Evolutionary conservation across 2,113 vertebrate genomes (phyloP).

Genomic region (Myotis brandtii): DNA sequence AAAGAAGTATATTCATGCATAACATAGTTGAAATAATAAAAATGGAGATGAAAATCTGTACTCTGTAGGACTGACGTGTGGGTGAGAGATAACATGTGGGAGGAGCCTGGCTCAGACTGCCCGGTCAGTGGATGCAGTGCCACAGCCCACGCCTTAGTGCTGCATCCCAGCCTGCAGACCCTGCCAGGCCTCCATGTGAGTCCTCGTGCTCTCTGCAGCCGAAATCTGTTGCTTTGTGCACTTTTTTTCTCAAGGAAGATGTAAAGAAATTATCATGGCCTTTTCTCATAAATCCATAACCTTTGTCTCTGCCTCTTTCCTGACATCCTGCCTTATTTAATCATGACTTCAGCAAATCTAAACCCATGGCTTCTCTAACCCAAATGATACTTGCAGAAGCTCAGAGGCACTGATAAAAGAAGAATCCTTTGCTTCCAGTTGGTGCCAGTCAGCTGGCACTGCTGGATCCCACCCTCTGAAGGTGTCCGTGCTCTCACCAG

Average conservation of each 20-base stretch:
- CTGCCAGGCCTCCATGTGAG: neutral
- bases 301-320: neutral
- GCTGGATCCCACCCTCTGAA: neutral
- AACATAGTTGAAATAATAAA: neutral
- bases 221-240: neutral
- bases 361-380: neutral
- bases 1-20: neutral
- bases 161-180: neutral
- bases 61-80: rapidly evolving
- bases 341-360: neutral
- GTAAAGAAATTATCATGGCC: neutral
- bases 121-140: rapidly evolving
- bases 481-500: neutral
- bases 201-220: neutral
- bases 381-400: neutral
- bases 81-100: no score
- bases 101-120: neutral
- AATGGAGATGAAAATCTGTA: neutral
- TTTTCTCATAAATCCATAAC: neutral
- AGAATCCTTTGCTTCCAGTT: neutral
- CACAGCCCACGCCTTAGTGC: neutral
- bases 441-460: neutral
- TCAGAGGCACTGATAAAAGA: neutral
- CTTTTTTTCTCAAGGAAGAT: neutral
- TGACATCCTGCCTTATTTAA: neutral